A percentile compares a stretch with the other conserved stretches of the same genome.
Evolutionary conservation across 2,888 invertebrate species (phyloP).

Genomic region (Podotricha telesiphe): DNA sequence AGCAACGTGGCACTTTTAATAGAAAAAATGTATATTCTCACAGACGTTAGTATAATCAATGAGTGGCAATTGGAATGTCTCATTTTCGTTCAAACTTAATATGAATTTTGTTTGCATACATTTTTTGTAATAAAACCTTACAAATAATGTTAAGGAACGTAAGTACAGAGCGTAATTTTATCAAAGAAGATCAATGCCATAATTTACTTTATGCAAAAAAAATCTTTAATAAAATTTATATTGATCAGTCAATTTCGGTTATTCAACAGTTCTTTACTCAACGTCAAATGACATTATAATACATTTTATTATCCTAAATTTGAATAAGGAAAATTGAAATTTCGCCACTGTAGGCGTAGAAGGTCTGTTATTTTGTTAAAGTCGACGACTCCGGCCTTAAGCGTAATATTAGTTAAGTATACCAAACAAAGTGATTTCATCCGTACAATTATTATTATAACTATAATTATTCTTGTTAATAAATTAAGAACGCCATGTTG

Average conservation of each 20-base stretch:
- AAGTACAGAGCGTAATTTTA: too few species aligned
- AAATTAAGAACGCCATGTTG: neutral
- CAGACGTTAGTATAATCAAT: too few species aligned
- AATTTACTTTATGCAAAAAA: too few species aligned
- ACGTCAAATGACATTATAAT: neutral
- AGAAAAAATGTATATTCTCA: too few species aligned
- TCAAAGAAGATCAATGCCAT: too few species aligned
- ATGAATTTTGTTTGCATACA: neutral
- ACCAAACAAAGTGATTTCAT: neutral
- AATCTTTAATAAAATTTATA: neutral
- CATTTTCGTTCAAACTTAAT: neutral
- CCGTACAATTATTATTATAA: slow-evolving; percentile 22
- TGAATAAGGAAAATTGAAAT: slow-evolving; percentile 11
- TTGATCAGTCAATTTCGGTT: neutral
- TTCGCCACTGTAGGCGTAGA: slow-evolving; percentile 23
- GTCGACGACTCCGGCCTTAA: slow-evolving; percentile 21
- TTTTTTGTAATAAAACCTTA: neutral
- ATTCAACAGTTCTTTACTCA: neutral
- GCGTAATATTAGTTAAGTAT: slow-evolving; percentile 8
- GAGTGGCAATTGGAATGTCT: neutral
- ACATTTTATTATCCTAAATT: neutral
- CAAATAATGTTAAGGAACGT: too few species aligned
- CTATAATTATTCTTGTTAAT: slow-evolving; percentile 6
- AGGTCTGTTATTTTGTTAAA: slow-evolving; percentile 28
- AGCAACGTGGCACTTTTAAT: too few species aligned